Conservation (phyloP, 2,113 vertebrate species). For the Thryonomys swinderianus region DNA sequence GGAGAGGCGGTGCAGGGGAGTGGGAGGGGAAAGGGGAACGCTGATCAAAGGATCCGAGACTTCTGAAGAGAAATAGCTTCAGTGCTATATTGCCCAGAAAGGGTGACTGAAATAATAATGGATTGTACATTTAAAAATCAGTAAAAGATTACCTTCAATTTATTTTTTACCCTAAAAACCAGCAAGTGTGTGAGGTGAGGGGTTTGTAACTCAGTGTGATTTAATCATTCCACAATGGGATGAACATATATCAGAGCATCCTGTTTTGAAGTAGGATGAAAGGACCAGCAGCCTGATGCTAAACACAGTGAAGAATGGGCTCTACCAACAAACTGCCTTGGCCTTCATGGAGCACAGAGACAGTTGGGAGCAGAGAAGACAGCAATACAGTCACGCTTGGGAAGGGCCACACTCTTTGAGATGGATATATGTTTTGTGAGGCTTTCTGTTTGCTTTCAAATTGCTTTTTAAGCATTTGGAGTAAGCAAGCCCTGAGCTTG, state of each 20-base stretch:
- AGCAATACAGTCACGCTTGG: neutral
- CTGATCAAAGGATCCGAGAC: neutral
- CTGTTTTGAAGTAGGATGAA: neutral
- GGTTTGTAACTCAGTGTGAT: neutral
- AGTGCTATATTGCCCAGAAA: neutral
- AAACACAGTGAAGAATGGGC: neutral
- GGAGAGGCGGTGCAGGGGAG: neutral
- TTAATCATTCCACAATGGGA: neutral
- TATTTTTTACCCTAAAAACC: neutral
- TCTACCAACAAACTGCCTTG: neutral
- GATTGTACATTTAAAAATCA: neutral
- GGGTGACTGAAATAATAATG: neutral
- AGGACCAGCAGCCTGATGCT: neutral
- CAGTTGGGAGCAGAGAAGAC: neutral
- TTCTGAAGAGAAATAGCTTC: neutral
- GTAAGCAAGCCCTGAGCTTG: neutral
- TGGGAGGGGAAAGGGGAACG: neutral
- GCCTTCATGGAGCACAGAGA: fast-evolving
- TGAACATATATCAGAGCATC: neutral
- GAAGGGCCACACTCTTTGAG: neutral
- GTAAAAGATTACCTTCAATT: neutral
- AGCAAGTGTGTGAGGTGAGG: neutral
- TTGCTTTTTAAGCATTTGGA: neutral
- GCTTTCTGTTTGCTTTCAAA: neutral
- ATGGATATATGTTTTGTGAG: neutral